Conservation (phyloP, 1,140 invertebrate species). For the Armadillidium nasatum region DNA sequence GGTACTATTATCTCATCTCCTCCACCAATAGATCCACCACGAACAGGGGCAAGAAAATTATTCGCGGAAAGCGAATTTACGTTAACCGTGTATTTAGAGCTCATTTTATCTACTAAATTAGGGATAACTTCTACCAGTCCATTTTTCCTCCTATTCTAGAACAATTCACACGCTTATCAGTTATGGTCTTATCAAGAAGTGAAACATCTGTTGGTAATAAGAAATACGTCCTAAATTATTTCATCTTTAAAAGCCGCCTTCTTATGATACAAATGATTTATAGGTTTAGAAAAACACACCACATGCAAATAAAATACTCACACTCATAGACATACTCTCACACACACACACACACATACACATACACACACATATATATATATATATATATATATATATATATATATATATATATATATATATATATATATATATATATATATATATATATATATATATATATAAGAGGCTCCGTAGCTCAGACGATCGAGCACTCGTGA, state of each 20-base stretch:
- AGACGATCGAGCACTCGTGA: too few species aligned
- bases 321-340: too few species aligned
- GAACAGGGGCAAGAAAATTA: neutral
- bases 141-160: neutral
- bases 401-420: neutral
- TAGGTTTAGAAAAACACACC: too few species aligned
- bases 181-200: neutral
- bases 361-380: neutral
- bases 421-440: slow-evolving; percentile 4
- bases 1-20: neutral
- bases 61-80: neutral
- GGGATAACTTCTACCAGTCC: neutral
- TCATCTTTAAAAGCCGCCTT: too few species aligned
- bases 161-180: neutral
- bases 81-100: neutral
- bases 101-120: neutral
- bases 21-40: neutral
- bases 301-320: too few species aligned
- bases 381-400: neutral
- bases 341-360: too few species aligned
- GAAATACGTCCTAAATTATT: too few species aligned
- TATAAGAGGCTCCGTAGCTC: too few species aligned
- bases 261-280: too few species aligned
- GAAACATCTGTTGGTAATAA: too few species aligned
- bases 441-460: neutral